Conservation (phyloP, 2,797 vertebrate species). For the Mormyrus hasselquistii region DNA sequence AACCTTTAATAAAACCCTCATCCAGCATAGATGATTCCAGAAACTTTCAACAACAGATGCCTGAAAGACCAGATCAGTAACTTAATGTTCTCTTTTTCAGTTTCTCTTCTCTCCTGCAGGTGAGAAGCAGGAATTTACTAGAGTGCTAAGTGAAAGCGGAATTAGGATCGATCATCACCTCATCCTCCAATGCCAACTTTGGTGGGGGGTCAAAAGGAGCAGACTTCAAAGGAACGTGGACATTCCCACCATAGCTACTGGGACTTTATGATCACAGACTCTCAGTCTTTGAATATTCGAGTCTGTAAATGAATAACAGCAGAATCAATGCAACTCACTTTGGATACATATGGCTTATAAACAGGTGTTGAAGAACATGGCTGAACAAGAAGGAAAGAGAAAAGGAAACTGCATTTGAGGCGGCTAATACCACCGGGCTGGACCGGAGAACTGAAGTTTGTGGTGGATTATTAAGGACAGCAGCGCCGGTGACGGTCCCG, state of each 20-base stretch:
- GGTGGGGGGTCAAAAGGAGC: background rate
- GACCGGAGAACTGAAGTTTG: background rate
- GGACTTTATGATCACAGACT: background rate
- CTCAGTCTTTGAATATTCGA: background rate
- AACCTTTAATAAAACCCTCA: background rate
- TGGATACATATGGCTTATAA: background rate
- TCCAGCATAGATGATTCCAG: too few species aligned
- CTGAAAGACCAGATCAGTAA: background rate
- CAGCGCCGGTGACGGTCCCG: background rate
- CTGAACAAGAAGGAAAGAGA: background rate
- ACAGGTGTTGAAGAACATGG: background rate
- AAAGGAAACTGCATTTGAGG: background rate
- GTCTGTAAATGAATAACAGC: background rate
- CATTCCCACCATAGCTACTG: background rate
- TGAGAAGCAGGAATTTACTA: background rate
- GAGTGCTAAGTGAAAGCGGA: conserved; percentile 24
- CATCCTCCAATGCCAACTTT: background rate
- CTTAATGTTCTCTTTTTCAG: background rate
- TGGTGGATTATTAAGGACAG: background rate
- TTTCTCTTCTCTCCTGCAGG: background rate
- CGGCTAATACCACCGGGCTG: background rate
- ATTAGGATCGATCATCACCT: conserved; percentile 24
- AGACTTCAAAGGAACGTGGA: background rate
- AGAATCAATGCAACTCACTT: background rate
- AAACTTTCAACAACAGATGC: background rate